Conservation (phyloP, 2,888 invertebrate species). For the Macrophya annulata region DNA sequence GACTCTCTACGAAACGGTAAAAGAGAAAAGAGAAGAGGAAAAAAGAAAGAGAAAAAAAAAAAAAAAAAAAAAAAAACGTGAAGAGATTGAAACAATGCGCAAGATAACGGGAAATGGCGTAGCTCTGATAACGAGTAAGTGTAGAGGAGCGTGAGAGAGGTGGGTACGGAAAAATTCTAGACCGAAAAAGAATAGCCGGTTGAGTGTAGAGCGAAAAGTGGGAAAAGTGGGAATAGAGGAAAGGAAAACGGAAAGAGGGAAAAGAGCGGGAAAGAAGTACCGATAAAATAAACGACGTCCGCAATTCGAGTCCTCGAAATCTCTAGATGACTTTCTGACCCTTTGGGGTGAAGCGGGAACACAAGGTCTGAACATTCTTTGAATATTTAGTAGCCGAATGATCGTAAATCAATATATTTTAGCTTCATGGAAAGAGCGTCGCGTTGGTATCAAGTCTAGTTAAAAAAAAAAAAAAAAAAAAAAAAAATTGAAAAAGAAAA, state of each 20-base stretch:
- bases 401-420: constrained; percentile 10
- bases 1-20: constrained; percentile 31
- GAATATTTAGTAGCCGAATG: constrained; percentile 12
- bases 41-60: neutral
- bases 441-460: neutral
- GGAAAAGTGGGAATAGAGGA: neutral
- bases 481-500: too few species aligned
- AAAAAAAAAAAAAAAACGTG: neutral
- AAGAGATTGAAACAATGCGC: constrained; percentile 57
- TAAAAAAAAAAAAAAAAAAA: too few species aligned
- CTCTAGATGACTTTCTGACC: constrained; percentile 37
- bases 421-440: neutral
- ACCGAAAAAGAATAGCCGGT: constrained; percentile 33
- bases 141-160: neutral
- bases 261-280: constrained; percentile 35
- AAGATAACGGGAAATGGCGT: constrained; percentile 55
- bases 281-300: constrained; percentile 51
- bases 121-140: constrained; percentile 53
- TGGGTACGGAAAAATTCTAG: constrained; percentile 34
- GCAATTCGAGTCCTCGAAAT: constrained; percentile 50
- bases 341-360: neutral
- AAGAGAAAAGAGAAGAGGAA: neutral
- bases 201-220: constrained; percentile 15
- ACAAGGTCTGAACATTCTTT: constrained; percentile 20
- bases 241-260: neutral